Evolutionary conservation across 2,797 vertebrate genomes (phyloP), one percentile per base, ranked within the genome.

Genomic region (Platyrinchus mystaceus): DNA sequence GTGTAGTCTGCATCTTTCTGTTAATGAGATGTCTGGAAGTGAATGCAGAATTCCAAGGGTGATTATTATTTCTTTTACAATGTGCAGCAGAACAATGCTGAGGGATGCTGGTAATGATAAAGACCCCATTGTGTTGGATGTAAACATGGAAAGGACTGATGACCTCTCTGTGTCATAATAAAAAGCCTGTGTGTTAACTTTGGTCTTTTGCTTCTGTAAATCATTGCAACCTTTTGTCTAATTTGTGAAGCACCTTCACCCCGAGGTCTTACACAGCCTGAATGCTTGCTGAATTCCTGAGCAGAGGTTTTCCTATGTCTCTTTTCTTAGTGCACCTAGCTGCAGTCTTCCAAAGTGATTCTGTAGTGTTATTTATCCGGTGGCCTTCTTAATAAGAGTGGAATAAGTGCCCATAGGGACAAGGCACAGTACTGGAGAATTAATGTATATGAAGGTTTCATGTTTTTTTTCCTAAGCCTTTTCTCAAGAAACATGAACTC

Each of bases 21-120:
- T 85, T 92, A 89, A 92, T 81, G 89, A 96, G 68, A 43, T 89
- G 43, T 85, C 87, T 94, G 55, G 66, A 92, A 69, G 46, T 86
- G 76, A 85, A 66, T 47, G 23, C 36, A 81, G 83, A 77, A 92
- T 89, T 79, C 74, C 49, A 60, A 30, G 58, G 28, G 28, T 94
- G 67, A 70, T 85, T 41, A 60, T 87, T 60, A 34, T 74, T 89
- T 70, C 80, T 84, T 94, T 85, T 64, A 46, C 2, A 1, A 30
- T 34, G 23, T 64, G 32, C 68, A 49, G 28, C 34, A 74, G 43
- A 94, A 49, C 36, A 73, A 7, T 74, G 55, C 73, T 71, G 53
- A 64, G 58, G 46, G 50, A 91, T 37, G 14, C 39, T 62, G 43
- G 28, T 89, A 71, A 84, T 84, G 62, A 56, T 36, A 70, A 93